A percentile compares a stretch with the other conserved stretches of the same genome.
Conservation (phyloP, 2,113 vertebrate genomes). For the Carassius gibelio region DNA sequence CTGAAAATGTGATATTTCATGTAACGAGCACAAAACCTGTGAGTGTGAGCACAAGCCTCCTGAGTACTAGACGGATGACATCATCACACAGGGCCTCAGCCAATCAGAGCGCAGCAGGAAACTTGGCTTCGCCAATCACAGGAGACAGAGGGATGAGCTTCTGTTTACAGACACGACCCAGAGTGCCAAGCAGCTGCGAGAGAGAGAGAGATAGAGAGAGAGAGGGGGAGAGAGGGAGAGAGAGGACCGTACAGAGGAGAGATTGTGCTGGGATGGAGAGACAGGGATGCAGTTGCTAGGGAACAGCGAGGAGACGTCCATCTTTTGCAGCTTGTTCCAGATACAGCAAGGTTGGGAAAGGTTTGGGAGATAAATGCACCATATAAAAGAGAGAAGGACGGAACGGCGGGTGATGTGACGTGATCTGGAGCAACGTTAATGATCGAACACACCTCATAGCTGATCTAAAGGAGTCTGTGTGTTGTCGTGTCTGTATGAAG, state of each 20-base stretch:
- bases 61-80: conserved; percentile 47
- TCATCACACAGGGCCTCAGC: conserved; percentile 45
- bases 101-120: conserved; percentile 45
- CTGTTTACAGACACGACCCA: conserved; percentile 57
- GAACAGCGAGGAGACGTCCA: conserved; percentile 63
- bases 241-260: conserved; percentile 57
- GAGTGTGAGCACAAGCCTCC: not conserved
- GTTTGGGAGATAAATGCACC: conserved; percentile 2
- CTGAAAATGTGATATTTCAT: conserved; percentile 7
- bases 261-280: conserved; percentile 45
- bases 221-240: not conserved
- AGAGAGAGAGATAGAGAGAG: conserved; percentile 40
- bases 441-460: not conserved
- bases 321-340: conserved; percentile 40
- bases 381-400: not conserved
- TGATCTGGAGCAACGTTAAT: conserved; percentile 23
- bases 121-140: conserved; percentile 36
- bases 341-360: conserved; percentile 24
- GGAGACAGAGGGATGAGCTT: conserved; percentile 39
- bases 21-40: not conserved
- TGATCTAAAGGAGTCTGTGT: not conserved
- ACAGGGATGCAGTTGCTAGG: conserved; percentile 77
- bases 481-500: not conserved
- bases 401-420: conserved; percentile 40
- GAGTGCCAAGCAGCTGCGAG: conserved; percentile 62